Conservation (phyloP, 2,113 vertebrate species). For the Takifugu flavidus region DNA sequence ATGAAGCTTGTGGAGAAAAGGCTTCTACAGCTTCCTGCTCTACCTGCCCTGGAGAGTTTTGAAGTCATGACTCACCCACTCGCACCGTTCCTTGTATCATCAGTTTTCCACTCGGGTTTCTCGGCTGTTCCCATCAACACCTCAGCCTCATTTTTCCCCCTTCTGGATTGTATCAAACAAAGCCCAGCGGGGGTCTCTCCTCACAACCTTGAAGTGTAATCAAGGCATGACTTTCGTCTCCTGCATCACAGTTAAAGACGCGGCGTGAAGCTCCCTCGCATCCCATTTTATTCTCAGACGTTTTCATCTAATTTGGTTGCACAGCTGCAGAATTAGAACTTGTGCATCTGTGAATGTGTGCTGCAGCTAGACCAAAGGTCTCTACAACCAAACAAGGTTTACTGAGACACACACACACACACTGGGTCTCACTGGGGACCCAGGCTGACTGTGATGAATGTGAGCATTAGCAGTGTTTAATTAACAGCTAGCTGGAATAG, state of each 20-base stretch:
- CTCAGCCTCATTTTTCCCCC: no score
- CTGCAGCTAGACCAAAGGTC: background rate
- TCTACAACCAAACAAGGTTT: conserved; percentile 38
- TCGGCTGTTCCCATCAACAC: no score
- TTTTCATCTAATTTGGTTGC: background rate
- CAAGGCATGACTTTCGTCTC: conserved; percentile 32
- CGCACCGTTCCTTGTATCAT: background rate
- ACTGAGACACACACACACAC: conserved; percentile 25
- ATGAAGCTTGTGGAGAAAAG: no score
- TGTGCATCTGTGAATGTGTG: background rate
- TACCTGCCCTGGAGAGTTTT: no score
- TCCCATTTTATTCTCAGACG: conserved; percentile 31
- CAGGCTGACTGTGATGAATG: conserved; percentile 59
- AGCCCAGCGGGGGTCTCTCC: conserved; percentile 36
- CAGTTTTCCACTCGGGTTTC: conserved; percentile 7
- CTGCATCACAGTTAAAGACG: conserved; percentile 30
- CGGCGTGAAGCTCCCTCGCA: conserved; percentile 20
- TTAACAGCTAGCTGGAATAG: conserved; percentile 52
- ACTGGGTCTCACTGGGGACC: conserved; percentile 16
- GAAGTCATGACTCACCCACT: no score
- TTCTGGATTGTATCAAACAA: conserved; percentile 23
- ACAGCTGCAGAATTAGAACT: background rate
- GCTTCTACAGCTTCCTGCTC: no score
- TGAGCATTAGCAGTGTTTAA: conserved; percentile 56
- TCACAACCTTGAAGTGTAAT: conserved; percentile 42